Percentiles rank a stretch among this genome's conserved stretches.
These are phyloP conservation scores for Stomorhina lunata DNA, from an alignment of 2,888 invertebrate species.

Conservation along the genomic window DNA sequence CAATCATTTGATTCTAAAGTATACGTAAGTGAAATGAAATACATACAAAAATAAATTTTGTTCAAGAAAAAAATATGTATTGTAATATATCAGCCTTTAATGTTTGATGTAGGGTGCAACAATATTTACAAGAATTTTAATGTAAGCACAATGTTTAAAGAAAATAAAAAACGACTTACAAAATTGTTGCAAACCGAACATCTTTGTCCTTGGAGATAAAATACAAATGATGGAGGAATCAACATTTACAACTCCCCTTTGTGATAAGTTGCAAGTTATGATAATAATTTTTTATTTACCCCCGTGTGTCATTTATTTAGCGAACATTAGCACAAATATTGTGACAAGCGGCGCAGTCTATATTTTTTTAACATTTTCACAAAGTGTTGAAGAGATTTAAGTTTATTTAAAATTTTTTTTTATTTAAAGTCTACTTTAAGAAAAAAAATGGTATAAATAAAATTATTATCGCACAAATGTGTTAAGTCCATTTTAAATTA, in stretches of 20 bases:
- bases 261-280: constrained; percentile 66
- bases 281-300: constrained; percentile 69
- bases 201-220: constrained; percentile 44
- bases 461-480: too few relatives aligned
- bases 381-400: background rate
- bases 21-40: background rate
- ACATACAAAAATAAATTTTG: background rate
- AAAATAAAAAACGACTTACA: constrained; percentile 40
- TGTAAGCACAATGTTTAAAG: background rate
- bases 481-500: too few relatives aligned
- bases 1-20: background rate
- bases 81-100: background rate
- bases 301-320: constrained; percentile 66
- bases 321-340: constrained; percentile 59
- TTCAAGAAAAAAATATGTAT: background rate
- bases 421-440: background rate
- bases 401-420: background rate
- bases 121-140: background rate
- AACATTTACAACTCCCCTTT: constrained; percentile 59
- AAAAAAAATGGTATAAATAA: too few relatives aligned
- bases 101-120: background rate
- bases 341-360: constrained; percentile 22
- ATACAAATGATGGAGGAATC: constrained; percentile 43
- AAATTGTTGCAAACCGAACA: constrained; percentile 54
- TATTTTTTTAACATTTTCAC: background rate